Percentiles rank a stretch among this genome's conserved stretches.
Conservation (phyloP, 2,113 vertebrate genomes). For the Sigmodon hispidus region DNA sequence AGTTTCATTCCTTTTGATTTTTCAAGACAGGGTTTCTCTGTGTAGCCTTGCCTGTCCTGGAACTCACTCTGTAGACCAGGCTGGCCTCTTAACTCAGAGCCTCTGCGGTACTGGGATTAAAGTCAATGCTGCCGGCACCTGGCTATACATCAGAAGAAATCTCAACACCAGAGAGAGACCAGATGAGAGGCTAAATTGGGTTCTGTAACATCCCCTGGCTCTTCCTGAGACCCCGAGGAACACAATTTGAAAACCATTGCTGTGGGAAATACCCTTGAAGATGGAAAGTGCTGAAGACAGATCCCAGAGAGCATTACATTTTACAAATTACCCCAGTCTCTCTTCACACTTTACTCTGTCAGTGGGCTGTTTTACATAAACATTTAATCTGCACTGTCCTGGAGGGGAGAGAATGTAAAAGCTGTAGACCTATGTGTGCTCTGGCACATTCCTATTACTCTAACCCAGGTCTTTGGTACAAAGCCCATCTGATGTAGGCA, state of each 20-base stretch:
- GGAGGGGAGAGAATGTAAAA: not conserved
- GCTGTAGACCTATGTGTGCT: not conserved
- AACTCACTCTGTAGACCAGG: no score
- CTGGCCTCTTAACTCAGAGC: not conserved
- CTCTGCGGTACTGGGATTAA: no score
- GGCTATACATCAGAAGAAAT: constrained; percentile 4
- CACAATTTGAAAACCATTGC: not conserved
- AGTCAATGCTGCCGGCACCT: no score
- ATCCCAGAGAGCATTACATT: not conserved
- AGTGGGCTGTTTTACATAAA: not conserved
- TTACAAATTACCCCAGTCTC: not conserved
- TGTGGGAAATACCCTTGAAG: not conserved
- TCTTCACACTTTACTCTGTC: not conserved
- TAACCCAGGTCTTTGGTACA: not conserved
- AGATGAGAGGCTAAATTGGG: not conserved
- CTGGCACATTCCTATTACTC: not conserved
- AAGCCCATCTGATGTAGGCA: not conserved
- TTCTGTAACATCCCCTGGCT: not conserved
- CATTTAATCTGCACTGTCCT: not conserved
- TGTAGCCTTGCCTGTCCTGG: not conserved
- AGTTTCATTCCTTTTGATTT: not conserved
- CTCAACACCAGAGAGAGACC: constrained; percentile 8
- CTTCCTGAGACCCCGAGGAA: not conserved
- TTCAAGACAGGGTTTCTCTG: not conserved
- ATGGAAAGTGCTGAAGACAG: not conserved